These are phyloP conservation scores for Chymomyza procnemis DNA, from an alignment of 2,888 invertebrate species.

Conservation along the genomic window DNA sequence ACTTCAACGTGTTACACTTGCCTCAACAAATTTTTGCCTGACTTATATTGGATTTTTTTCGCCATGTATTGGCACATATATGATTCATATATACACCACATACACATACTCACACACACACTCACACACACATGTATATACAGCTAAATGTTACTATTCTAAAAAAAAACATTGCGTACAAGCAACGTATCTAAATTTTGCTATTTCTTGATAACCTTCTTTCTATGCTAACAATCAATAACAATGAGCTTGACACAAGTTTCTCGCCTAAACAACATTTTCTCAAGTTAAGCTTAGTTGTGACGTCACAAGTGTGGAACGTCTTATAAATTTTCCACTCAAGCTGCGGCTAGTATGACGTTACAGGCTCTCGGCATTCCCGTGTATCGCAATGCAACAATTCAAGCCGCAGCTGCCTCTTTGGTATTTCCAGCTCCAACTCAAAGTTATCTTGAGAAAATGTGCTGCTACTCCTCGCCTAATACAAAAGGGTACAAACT, in stretches of 20 bases:
- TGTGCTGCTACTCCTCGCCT: constrained; percentile 18
- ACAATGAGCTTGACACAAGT: not conserved
- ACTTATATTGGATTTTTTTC: constrained; percentile 1
- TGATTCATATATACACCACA: not conserved
- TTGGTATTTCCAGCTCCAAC: too few species aligned
- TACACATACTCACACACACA: not conserved
- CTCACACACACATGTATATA: too few species aligned
- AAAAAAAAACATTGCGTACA: not conserved
- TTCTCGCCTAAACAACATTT: not conserved
- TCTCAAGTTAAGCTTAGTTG: not conserved
- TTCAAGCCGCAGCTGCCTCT: too few species aligned
- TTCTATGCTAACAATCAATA: not conserved
- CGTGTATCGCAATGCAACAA: too few species aligned
- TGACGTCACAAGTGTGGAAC: not conserved
- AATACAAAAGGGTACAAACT: not conserved
- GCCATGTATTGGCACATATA: not conserved
- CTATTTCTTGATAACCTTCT: not conserved
- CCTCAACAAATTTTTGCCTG: not conserved
- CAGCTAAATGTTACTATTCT: not conserved
- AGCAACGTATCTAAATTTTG: not conserved
- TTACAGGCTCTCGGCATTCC: too few species aligned
- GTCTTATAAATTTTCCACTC: too few species aligned
- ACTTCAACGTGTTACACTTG: not conserved
- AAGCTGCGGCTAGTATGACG: too few species aligned
- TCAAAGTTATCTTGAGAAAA: constrained; percentile 18